Evolutionary conservation across 2,113 vertebrate species (phyloP).

Genomic region (Microcebus ravelobensis): DNA sequence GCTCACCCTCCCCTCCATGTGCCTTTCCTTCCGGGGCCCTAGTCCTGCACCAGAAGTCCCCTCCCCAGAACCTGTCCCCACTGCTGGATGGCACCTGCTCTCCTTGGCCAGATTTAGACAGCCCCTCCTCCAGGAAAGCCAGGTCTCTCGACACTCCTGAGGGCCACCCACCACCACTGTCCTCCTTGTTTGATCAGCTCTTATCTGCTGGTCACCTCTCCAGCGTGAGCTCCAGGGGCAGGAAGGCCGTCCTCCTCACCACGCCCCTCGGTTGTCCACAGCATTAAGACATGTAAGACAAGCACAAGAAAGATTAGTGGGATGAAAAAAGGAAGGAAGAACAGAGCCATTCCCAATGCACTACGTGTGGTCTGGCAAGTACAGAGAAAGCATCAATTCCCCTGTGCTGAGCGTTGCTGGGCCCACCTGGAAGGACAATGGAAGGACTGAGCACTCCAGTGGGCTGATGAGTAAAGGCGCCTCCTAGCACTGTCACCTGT

Average conservation of each 20-base stretch:
- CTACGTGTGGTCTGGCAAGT: accelerated
- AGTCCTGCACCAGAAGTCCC: accelerated
- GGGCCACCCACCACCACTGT: background rate
- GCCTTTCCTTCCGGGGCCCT: accelerated
- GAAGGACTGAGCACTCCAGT: accelerated
- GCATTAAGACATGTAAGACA: background rate
- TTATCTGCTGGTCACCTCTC: background rate
- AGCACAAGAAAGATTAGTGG: too few relatives aligned
- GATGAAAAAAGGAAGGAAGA: background rate
- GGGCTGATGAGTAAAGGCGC: background rate
- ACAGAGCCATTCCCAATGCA: accelerated
- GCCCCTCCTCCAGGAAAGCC: background rate
- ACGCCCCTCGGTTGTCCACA: background rate
- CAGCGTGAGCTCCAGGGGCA: background rate
- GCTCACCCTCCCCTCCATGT: accelerated
- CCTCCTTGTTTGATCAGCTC: too few relatives aligned
- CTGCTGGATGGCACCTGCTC: background rate
- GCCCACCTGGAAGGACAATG: background rate
- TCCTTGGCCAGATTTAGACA: background rate
- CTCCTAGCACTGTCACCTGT: background rate
- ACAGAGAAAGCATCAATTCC: accelerated
- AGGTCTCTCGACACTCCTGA: accelerated
- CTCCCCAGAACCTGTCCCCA: too few relatives aligned
- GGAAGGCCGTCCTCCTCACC: background rate
- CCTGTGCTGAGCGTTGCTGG: background rate